Evolutionary conservation across 1,140 invertebrate species (phyloP).

Genomic region (Drosophila fuyamai): DNA sequence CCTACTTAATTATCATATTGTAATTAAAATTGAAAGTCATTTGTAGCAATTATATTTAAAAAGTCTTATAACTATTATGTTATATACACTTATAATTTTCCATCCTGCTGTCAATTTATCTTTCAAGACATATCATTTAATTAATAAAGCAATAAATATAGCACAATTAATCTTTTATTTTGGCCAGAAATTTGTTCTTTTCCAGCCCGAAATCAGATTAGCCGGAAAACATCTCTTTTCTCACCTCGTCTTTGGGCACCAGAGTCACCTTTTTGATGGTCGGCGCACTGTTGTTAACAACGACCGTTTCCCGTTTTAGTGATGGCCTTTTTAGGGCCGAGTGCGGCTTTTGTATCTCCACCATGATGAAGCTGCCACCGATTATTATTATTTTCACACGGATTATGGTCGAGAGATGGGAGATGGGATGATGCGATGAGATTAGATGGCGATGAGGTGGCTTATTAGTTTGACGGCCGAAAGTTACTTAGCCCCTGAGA

Average conservation of each 20-base stretch:
- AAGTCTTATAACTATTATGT: background rate
- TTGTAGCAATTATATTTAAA: too few relatives aligned
- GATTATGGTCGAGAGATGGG: background rate
- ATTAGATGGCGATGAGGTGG: conserved; percentile 35
- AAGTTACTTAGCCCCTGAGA: conserved; percentile 34
- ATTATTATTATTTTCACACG: conserved; percentile 28
- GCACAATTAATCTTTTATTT: background rate
- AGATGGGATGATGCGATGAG: background rate
- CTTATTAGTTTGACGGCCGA: conserved; percentile 56
- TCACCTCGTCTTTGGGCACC: conserved; percentile 83
- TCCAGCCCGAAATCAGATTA: background rate
- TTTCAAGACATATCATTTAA: background rate
- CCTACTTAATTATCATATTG: too few relatives aligned
- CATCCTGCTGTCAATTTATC: too few relatives aligned
- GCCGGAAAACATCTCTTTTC: conserved; percentile 1
- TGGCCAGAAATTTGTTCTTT: conserved; percentile 1
- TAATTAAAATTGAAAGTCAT: too few relatives aligned
- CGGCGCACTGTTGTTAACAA: conserved; percentile 82
- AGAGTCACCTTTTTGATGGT: conserved; percentile 83
- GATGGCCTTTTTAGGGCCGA: conserved; percentile 79
- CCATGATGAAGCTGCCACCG: conserved; percentile 55
- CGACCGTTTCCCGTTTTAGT: conserved; percentile 82
- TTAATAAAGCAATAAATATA: background rate
- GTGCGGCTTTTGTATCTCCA: conserved; percentile 84
- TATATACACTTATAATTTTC: background rate